These are phyloP conservation scores for Tragelaphus strepsiceros DNA, from an alignment of 2,113 vertebrate genomes.

Conservation along the genomic window DNA sequence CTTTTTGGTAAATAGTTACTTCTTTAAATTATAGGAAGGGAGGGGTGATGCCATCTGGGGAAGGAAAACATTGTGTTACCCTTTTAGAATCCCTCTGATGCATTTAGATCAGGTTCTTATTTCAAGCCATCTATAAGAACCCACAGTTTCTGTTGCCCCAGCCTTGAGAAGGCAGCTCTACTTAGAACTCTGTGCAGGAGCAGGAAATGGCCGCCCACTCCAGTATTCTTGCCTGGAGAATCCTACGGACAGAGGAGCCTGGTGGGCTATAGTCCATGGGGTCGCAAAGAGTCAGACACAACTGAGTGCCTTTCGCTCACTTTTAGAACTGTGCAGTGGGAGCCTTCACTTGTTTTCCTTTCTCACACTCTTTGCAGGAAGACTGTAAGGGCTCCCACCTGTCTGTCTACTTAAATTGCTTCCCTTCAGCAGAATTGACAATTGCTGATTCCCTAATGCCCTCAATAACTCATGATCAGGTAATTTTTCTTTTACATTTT, in stretches of 20 bases:
- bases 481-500: conserved; percentile 30
- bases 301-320: background rate
- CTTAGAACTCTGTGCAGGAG: background rate
- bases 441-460: background rate
- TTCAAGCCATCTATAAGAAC: background rate
- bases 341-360: background rate
- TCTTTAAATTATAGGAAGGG: background rate
- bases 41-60: background rate
- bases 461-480: background rate
- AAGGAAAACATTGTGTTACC: background rate
- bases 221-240: background rate
- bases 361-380: background rate
- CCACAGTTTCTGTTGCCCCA: background rate
- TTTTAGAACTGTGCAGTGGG: background rate
- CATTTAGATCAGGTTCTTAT: background rate
- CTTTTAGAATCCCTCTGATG: background rate
- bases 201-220: background rate
- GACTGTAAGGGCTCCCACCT: background rate
- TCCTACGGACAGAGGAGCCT: background rate
- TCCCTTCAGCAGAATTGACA: background rate
- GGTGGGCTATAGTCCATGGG: background rate
- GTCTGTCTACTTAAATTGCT: background rate
- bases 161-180: background rate
- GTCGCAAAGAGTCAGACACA: background rate
- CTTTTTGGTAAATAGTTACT: background rate